Conservation (phyloP, 2,797 vertebrate genomes). For the Pantherophis vulpinus region DNA sequence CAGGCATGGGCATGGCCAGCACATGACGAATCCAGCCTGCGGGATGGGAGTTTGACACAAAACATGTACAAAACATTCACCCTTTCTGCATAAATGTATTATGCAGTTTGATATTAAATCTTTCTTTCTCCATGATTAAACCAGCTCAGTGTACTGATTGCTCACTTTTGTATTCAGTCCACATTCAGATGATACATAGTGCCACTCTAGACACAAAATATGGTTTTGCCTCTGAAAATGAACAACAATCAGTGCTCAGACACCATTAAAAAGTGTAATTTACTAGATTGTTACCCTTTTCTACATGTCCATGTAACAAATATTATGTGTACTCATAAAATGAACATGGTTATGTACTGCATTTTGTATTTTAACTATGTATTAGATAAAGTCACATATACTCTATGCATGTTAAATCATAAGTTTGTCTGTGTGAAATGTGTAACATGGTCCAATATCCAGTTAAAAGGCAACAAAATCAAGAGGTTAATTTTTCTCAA, state of each 20-base stretch:
- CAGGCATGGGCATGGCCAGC: too few relatives aligned
- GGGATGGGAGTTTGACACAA: too few relatives aligned
- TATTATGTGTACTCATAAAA: not conserved
- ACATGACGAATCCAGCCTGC: too few relatives aligned
- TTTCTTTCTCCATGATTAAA: not conserved
- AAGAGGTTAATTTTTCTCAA: not conserved
- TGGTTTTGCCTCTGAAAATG: constrained; percentile 4
- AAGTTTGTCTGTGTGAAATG: not conserved
- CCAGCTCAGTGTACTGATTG: not conserved
- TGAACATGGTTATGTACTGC: not conserved
- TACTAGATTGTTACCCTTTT: not conserved
- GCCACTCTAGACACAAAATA: not conserved
- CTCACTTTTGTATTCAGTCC: not conserved
- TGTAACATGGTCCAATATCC: not conserved
- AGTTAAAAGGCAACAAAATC: not conserved
- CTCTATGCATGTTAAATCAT: not conserved
- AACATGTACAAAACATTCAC: too few relatives aligned
- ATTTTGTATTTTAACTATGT: not conserved
- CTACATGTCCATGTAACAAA: not conserved
- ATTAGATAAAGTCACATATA: not conserved
- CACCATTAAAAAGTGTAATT: not conserved
- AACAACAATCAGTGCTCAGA: constrained; percentile 18
- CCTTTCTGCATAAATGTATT: not conserved
- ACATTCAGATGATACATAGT: not conserved
- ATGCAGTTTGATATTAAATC: not conserved